Evolutionary conservation across 2,113 vertebrate species (phyloP).

Genomic region (Tachysurus vachellii): DNA sequence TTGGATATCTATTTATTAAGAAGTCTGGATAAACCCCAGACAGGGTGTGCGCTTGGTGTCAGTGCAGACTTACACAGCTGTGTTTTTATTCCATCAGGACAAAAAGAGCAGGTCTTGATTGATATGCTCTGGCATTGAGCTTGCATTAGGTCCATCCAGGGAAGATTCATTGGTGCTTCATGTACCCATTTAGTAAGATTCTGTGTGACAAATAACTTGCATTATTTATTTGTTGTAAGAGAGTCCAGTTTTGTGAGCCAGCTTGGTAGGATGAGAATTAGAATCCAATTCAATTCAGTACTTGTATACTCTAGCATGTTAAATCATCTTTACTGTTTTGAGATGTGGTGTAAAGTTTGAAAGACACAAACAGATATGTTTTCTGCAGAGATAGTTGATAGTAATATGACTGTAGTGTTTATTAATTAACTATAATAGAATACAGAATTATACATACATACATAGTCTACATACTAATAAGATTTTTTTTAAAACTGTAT

Average conservation of each 20-base stretch:
- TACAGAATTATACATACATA: background rate
- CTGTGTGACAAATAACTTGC: background rate
- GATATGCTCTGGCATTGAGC: background rate
- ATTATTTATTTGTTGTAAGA: background rate
- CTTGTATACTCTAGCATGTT: background rate
- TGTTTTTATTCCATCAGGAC: background rate
- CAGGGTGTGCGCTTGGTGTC: background rate
- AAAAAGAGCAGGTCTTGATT: background rate
- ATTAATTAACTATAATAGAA: background rate
- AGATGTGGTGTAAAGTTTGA: background rate
- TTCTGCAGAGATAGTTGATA: background rate
- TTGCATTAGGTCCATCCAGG: background rate
- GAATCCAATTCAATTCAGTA: background rate
- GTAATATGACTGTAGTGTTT: background rate
- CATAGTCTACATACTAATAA: background rate
- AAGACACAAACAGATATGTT: background rate
- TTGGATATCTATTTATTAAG: background rate
- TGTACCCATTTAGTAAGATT: background rate
- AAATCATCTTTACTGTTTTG: background rate
- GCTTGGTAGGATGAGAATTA: background rate
- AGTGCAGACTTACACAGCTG: background rate
- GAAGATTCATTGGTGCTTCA: background rate
- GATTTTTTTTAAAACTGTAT: background rate
- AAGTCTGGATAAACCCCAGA: background rate
- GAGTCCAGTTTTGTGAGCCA: background rate